Evolutionary conservation across 2,888 invertebrate species (phyloP), one percentile per base, ranked within the genome.

Genomic region (Noctua janthina): DNA sequence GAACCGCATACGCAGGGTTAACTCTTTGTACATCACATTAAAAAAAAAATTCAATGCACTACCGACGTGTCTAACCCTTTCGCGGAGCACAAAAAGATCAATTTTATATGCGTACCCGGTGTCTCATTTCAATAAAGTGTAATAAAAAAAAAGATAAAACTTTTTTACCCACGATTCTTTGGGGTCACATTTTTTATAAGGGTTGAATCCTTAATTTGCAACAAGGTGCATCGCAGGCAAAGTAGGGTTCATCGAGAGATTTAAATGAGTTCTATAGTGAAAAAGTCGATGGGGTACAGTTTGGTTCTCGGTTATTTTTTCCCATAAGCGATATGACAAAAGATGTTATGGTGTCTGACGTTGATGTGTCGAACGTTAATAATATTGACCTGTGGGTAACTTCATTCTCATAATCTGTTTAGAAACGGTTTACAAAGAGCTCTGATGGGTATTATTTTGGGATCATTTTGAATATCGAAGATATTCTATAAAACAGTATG

Each of bases 81-180:
- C 94, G 91, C 89, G 86, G 90, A 82, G 84, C 89, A 94, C 93
- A 94, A 96, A 96, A 96, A 95, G 95, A 95, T 94, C 96, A 95
- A 97, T 97, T 97, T 96, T 95, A 93, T 95, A 96, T 96, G 95
- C 96, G 92, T 92, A 94, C 94, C 95, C 94, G 95, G 97, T 97
- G 96, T 97, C 97, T 97, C 96, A 95, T 97, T 97, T 96, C 97
- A 96, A 96, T 96, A 96, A 95, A 91, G 93, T 92, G 93, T 94
- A 95, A 95, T 94, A 93, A 94, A 94, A 95, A 95, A 94, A 95
- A 94, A 93, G 95, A 96, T 95, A 96, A 95, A 96, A 95, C 92
- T 91, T 94, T 96, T 96, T 96, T 96, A 96, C 96, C 96, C 96
- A 96, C 96, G 96, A 93, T 91, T 92, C 94, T 96, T 95, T 95